These are phyloP conservation scores for Acanthosoma haemorrhoidale DNA, from an alignment of 2,888 invertebrate species.

Conservation along the genomic window DNA sequence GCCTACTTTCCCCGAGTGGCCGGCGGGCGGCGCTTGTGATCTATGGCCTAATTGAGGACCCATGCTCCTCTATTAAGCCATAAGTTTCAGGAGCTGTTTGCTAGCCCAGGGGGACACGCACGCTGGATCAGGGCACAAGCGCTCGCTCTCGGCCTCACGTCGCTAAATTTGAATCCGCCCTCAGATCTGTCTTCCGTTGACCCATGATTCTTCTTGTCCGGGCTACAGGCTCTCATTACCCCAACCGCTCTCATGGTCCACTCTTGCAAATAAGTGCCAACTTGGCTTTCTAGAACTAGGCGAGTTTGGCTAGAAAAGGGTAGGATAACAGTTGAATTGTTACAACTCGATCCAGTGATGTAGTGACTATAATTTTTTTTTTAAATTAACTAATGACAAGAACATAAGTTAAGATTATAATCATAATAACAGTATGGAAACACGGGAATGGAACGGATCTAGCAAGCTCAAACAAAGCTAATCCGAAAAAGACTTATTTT, in stretches of 20 bases:
- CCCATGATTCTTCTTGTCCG: conserved; percentile 7
- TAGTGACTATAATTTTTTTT: too few relatives aligned
- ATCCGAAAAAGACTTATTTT: too few relatives aligned
- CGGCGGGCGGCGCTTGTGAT: background rate
- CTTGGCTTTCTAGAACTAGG: too few relatives aligned
- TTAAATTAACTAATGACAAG: too few relatives aligned
- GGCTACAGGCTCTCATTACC: background rate
- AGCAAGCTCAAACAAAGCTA: too few relatives aligned
- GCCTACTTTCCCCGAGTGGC: background rate
- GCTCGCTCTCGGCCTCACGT: background rate
- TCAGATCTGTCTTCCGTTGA: conserved; percentile 4
- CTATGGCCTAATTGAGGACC: background rate
- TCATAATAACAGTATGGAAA: too few relatives aligned
- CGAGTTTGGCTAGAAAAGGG: too few relatives aligned
- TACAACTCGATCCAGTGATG: too few relatives aligned
- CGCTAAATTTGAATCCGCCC: conserved; percentile 11
- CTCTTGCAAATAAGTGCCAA: too few relatives aligned
- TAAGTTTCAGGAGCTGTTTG: conserved; percentile 8
- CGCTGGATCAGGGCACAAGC: background rate
- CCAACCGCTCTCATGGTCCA: background rate
- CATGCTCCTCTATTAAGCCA: conserved; percentile 17
- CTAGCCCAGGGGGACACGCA: background rate
- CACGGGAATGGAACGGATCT: too few relatives aligned
- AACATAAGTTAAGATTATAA: too few relatives aligned
- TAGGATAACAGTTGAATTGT: too few relatives aligned